Evolutionary conservation across 2,113 vertebrate genomes (phyloP).

Genomic region (Sphyrna mokarran): DNA sequence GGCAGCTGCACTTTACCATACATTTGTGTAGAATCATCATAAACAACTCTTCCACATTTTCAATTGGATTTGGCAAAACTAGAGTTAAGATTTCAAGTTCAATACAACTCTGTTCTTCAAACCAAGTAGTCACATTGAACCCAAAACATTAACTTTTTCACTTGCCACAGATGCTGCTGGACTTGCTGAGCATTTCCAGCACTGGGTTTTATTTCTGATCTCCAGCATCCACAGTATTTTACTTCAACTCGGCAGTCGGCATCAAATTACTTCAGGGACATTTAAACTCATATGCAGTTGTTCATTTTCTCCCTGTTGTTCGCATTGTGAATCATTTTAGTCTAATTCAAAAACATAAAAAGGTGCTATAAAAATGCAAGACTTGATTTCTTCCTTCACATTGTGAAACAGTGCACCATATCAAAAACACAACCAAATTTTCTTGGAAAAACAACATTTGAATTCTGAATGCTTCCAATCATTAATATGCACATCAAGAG

Average conservation of each 20-base stretch:
- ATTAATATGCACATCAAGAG: too few relatives aligned
- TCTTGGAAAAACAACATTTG: neutral
- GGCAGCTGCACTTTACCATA: neutral
- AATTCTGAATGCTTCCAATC: neutral
- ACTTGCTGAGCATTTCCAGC: neutral
- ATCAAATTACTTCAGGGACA: neutral
- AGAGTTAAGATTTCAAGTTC: neutral
- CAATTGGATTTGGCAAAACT: neutral
- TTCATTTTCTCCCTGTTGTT: neutral
- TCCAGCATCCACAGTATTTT: too few relatives aligned
- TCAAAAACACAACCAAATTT: neutral
- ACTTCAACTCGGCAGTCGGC: too few relatives aligned
- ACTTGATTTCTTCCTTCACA: neutral
- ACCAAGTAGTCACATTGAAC: neutral
- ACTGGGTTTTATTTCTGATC: neutral
- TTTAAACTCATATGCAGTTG: neutral
- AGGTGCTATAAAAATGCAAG: neutral
- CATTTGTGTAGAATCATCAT: neutral
- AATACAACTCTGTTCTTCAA: too few relatives aligned
- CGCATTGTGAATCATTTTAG: neutral
- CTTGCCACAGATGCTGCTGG: too few relatives aligned
- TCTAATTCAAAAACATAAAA: neutral
- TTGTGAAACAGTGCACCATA: neutral
- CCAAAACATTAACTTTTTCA: neutral
- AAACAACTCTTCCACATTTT: neutral